Conservation (phyloP, 2,888 invertebrate species). For the Eulithis prunata region DNA sequence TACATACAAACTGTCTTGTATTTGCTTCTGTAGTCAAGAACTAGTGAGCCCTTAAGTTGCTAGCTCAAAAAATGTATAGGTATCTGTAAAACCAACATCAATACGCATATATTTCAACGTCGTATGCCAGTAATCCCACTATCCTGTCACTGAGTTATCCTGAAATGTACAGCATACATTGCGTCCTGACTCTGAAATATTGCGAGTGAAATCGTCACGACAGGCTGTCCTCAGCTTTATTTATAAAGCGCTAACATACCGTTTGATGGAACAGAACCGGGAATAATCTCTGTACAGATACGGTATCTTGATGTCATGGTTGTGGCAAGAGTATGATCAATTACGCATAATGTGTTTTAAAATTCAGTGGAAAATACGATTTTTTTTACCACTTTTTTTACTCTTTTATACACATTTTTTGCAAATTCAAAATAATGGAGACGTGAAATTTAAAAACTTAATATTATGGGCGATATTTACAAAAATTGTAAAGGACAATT, state of each 20-base stretch:
- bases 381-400: no score
- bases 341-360: neutral
- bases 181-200: constrained; percentile 77
- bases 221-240: constrained; percentile 71
- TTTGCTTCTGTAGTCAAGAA: no score
- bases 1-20: no score
- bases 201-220: constrained; percentile 74
- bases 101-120: neutral
- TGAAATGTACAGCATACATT: constrained; percentile 52
- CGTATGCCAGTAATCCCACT: neutral
- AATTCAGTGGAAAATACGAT: neutral
- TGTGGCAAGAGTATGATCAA: constrained; percentile 5
- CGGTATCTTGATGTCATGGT: neutral
- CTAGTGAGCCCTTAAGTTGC: no score
- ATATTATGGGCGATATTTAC: no score
- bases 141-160: constrained; percentile 36
- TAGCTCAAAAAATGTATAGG: no score
- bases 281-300: neutral
- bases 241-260: constrained; percentile 73
- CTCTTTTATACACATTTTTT: no score
- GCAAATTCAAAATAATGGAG: no score
- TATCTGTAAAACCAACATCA: no score
- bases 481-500: no score
- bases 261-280: constrained; percentile 56
- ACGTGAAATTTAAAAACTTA: no score